Conservation (phyloP, 1,140 invertebrate genomes). For the Eupristina koningsbergeri region DNA sequence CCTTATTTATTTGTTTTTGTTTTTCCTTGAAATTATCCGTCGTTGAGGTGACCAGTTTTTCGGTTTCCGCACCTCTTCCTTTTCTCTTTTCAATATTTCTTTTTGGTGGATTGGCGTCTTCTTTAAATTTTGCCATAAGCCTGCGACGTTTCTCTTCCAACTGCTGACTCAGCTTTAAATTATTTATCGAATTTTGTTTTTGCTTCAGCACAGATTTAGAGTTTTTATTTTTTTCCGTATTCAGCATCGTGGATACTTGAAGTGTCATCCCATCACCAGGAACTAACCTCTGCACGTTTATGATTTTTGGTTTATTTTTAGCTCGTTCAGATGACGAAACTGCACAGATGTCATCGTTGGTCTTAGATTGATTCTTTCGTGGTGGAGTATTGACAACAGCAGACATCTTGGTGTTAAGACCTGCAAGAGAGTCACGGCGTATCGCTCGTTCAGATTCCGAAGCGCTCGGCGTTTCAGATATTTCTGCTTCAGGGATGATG, state of each 20-base stretch:
- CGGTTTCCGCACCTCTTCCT: conserved; percentile 1
- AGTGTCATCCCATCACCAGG: not conserved
- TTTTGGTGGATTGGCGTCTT: not conserved
- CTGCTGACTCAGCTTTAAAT: conserved; percentile 21
- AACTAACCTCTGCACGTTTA: conserved; percentile 43
- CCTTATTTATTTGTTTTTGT: not conserved
- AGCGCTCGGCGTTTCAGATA: conserved; percentile 68
- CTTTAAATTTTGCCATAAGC: conserved; percentile 60
- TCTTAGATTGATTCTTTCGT: conserved; percentile 14
- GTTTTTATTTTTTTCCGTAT: not conserved
- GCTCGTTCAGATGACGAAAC: conserved; percentile 8
- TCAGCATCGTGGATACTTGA: conserved; percentile 17
- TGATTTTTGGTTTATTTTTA: conserved; percentile 42
- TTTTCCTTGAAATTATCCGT: conserved; percentile 8
- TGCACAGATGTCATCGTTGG: conserved; percentile 1
- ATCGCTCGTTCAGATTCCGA: conserved; percentile 60
- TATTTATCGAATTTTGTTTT: not conserved
- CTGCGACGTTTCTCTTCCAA: conserved; percentile 62
- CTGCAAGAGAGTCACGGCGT: conserved; percentile 60
- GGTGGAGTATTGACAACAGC: conserved; percentile 50
- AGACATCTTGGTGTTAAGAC: conserved; percentile 64
- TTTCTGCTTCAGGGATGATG: conserved; percentile 59
- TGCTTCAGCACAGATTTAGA: not conserved
- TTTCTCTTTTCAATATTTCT: conserved; percentile 22
- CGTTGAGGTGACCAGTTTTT: conserved; percentile 26